Conservation (phyloP, 2,888 invertebrate species). For the Teinopalpus imperialis region DNA sequence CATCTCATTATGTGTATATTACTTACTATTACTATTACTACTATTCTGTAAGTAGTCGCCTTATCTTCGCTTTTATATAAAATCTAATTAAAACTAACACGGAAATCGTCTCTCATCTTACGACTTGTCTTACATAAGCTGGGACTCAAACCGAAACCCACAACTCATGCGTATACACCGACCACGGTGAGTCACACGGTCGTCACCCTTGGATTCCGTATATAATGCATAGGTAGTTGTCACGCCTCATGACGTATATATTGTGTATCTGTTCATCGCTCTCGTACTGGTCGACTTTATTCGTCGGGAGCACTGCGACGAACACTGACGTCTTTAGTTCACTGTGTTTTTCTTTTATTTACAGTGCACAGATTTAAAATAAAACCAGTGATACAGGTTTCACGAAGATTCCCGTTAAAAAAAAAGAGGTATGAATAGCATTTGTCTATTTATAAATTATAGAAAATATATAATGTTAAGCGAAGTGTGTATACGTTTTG, state of each 20-base stretch:
- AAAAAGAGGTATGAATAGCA: constrained; percentile 7
- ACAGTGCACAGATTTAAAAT: background rate
- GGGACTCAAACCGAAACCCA: background rate
- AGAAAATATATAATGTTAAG: no score
- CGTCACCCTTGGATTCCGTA: background rate
- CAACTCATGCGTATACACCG: background rate
- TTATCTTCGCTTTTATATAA: no score
- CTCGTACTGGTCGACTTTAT: constrained; percentile 3
- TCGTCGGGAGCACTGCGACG: constrained; percentile 8
- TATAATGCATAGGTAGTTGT: background rate
- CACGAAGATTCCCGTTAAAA: background rate
- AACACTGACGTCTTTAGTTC: constrained; percentile 9
- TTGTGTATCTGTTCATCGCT: constrained; percentile 9
- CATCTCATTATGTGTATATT: no score
- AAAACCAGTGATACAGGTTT: constrained; percentile 8
- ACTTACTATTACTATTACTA: no score
- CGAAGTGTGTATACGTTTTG: no score
- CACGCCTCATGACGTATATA: constrained; percentile 7
- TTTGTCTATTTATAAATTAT: background rate
- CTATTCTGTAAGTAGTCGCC: no score
- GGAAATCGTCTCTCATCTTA: no score
- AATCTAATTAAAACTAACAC: no score
- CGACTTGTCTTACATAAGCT: no score
- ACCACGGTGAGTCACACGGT: constrained; percentile 1
- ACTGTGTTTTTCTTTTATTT: constrained; percentile 3